Base-by-base conservation (phyloP, 2,888 invertebrate species). In the Lithophane leautieri region DNA sequence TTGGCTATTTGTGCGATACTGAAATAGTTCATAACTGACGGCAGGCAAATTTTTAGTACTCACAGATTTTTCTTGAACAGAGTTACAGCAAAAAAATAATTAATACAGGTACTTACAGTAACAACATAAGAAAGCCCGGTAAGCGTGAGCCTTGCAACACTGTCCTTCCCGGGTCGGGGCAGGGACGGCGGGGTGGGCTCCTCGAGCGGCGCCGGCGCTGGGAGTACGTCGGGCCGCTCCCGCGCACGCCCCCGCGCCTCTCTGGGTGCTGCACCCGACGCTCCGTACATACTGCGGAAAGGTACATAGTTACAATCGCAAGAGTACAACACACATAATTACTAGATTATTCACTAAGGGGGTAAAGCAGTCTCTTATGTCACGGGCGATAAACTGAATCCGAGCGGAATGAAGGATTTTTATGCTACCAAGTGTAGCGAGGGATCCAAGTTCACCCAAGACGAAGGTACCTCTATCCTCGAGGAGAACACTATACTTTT, bases 71-170 rank as follows among this genome's bases (percentile, higher is more conserved):
- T 42, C 42, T 52, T 19, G 14, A 14, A 25, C 9, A 50, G 9
- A 12, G 16, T 44, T n/a, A 34, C 28, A 47, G 34, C 8, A 60
- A 47, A 47, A 16, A 47, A 47, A 7, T 1, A 1, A 47, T 19
- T 47, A 47, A 19, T 22, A 50, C 22, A 50, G 22, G 50, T 50
- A 97, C 97, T 97, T 92, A 98, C 98, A 94, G 97, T 97, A 89
- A 98, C 97, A 92, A 98, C 97, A 94, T 98, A 98, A 89, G 98
- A 97, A 74, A 98, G 96, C 81, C 98, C 98, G 88, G 98, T 97
- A 93, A 98, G 97, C 42, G 98, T 98, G 97, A 98, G 98, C 90
- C 98, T 97, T 60, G 98, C 98, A 52, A 98, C 98, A 81, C 98
- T 98, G 90, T 98, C 98, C 96, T 98, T 98, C 91, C 98, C 97